Percentiles rank a stretch among this genome's conserved stretches.
Conservation (phyloP, 2,113 vertebrate species). For the Garra rufa region DNA sequence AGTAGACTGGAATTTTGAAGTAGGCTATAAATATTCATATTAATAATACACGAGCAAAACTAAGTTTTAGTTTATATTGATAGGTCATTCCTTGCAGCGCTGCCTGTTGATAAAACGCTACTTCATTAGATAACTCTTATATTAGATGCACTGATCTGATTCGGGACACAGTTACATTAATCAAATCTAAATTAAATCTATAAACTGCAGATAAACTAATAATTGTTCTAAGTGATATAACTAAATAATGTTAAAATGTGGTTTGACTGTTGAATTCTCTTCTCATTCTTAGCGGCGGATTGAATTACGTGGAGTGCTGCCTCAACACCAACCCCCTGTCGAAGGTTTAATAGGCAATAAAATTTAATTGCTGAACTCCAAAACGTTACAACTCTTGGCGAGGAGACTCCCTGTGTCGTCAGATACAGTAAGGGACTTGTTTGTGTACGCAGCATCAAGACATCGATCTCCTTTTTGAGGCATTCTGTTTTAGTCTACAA, state of each 20-base stretch:
- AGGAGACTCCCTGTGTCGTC: conserved; percentile 78
- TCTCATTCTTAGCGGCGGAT: conserved; percentile 24
- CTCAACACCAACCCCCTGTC: conserved; percentile 58
- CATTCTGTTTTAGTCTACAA: conserved; percentile 78
- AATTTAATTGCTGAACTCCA: conserved; percentile 76
- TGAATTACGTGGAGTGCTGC: conserved; percentile 52
- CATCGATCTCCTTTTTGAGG: conserved; percentile 86
- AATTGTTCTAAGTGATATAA: neutral
- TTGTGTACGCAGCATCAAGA: conserved; percentile 65
- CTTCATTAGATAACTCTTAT: neutral
- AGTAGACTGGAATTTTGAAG: neutral
- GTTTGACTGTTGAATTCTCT: neutral
- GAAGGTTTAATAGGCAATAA: conserved; percentile 79
- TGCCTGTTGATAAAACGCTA: neutral
- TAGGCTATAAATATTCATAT: neutral
- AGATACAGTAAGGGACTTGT: conserved; percentile 86
- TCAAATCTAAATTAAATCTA: neutral
- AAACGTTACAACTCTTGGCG: conserved; percentile 84
- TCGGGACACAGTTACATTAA: neutral
- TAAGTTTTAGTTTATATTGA: neutral
- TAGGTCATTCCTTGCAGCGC: neutral
- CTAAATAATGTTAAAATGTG: conserved; percentile 6
- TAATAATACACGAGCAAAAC: neutral
- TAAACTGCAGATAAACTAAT: neutral
- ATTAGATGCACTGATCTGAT: neutral